phyloP scores from a whole-genome alignment of 2,888 invertebrate genomes.

The Andrena chrysosceles region DNA sequence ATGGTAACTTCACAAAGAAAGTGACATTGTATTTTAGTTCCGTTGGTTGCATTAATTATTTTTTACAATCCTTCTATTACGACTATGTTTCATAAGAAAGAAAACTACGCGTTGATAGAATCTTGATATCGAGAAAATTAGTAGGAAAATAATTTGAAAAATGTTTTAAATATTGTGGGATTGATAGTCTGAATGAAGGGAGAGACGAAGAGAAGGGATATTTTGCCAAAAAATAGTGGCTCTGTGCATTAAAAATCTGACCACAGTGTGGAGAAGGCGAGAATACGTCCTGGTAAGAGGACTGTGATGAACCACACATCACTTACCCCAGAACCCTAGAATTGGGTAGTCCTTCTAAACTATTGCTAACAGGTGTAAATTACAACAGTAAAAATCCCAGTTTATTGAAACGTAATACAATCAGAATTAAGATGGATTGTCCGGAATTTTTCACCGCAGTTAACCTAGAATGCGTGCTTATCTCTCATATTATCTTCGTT shows the following conservation, averaged over 20 bases:
- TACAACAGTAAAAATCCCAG: background rate
- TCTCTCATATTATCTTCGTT: conserved; percentile 53
- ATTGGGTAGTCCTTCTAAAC: no score
- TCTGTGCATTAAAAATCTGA: no score
- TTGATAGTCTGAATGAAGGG: no score
- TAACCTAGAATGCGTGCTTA: conserved; percentile 70
- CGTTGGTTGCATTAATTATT: background rate
- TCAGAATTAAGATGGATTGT: conserved; percentile 23
- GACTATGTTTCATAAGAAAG: background rate
- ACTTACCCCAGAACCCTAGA: no score
- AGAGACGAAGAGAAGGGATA: no score
- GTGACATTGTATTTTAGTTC: conserved; percentile 57
- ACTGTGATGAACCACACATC: no score
- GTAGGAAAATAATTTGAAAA: no score
- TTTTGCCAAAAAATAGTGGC: no score
- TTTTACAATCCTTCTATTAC: background rate
- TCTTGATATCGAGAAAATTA: no score
- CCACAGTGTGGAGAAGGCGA: no score
- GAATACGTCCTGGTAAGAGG: no score
- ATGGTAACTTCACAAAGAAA: conserved; percentile 32
- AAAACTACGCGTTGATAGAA: background rate
- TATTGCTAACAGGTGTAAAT: background rate
- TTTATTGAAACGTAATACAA: conserved; percentile 16
- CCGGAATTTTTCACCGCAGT: conserved; percentile 63
- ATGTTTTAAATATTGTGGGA: no score